These are phyloP conservation scores for Folsomia manolachei DNA, from an alignment of 2,888 invertebrate species.

Conservation along the genomic window DNA sequence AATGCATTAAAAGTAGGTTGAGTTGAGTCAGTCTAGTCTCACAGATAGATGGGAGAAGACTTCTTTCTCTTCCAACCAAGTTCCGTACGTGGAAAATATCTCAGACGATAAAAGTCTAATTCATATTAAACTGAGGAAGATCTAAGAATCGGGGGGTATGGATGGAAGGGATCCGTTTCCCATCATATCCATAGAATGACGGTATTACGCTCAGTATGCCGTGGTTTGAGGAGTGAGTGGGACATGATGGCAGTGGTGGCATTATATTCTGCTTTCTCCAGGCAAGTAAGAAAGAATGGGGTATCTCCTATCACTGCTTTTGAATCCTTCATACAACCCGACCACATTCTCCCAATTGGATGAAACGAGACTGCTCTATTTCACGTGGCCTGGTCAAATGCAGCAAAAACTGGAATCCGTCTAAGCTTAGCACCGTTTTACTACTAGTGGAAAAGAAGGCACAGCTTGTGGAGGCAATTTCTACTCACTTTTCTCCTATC, in stretches of 20 bases:
- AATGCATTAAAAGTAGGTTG: conserved; percentile 22
- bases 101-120: conserved; percentile 23
- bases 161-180: conserved; percentile 6
- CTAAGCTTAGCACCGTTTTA: conserved; percentile 11
- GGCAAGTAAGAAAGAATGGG: background rate
- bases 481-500: conserved; percentile 17
- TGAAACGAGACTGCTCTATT: background rate
- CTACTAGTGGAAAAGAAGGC: too few relatives aligned
- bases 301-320: too few relatives aligned
- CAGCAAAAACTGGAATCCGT: conserved; percentile 13
- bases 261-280: background rate
- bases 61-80: conserved; percentile 7
- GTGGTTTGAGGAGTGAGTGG: background rate
- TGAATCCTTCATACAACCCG: too few relatives aligned
- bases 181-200: background rate
- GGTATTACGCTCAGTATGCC: background rate
- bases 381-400: background rate
- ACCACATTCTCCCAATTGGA: too few relatives aligned
- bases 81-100: conserved; percentile 20
- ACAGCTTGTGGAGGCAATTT: too few relatives aligned
- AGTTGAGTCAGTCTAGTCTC: conserved; percentile 3
- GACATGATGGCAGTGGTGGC: background rate
- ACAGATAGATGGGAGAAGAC: conserved; percentile 1
- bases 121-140: conserved; percentile 18
- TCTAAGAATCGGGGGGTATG: conserved; percentile 10